Conservation (phyloP, 2,888 invertebrate genomes). For the Pollenia labialis region DNA sequence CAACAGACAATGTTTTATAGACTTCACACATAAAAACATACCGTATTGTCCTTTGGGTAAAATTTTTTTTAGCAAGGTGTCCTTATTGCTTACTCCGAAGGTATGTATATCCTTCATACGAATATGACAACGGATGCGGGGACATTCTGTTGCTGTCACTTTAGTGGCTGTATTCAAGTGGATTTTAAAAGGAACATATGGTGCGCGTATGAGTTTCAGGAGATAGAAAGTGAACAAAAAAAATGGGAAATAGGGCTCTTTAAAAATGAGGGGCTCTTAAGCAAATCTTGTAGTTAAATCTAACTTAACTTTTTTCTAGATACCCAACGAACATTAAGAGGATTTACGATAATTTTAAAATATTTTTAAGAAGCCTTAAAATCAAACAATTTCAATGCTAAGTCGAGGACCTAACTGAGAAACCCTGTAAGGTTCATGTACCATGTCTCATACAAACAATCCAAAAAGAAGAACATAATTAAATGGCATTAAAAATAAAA, state of each 20-base stretch:
- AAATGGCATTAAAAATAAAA: constrained; percentile 73
- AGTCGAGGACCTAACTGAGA: too few relatives aligned
- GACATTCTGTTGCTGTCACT: constrained; percentile 39
- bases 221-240: not conserved
- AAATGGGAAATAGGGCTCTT: too few relatives aligned
- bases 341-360: not conserved
- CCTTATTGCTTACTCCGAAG: constrained; percentile 41
- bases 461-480: constrained; percentile 64
- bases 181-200: constrained; percentile 52
- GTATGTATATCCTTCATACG: constrained; percentile 31
- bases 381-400: too few relatives aligned
- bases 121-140: constrained; percentile 17
- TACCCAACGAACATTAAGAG: too few relatives aligned
- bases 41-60: constrained; percentile 3
- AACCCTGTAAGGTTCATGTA: not conserved
- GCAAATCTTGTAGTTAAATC: too few relatives aligned
- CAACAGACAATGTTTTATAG: constrained; percentile 18
- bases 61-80: not conserved
- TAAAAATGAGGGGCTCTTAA: too few relatives aligned
- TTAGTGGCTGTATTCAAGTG: constrained; percentile 12
- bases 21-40: constrained; percentile 19
- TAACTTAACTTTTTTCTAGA: too few relatives aligned
- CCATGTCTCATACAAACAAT: not conserved
- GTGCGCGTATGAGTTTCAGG: constrained; percentile 9
- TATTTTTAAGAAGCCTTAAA: not conserved